Evolutionary conservation across 2,113 vertebrate species (phyloP), one percentile per base, ranked within the genome.

Genomic region (Myotis lucifugus): DNA sequence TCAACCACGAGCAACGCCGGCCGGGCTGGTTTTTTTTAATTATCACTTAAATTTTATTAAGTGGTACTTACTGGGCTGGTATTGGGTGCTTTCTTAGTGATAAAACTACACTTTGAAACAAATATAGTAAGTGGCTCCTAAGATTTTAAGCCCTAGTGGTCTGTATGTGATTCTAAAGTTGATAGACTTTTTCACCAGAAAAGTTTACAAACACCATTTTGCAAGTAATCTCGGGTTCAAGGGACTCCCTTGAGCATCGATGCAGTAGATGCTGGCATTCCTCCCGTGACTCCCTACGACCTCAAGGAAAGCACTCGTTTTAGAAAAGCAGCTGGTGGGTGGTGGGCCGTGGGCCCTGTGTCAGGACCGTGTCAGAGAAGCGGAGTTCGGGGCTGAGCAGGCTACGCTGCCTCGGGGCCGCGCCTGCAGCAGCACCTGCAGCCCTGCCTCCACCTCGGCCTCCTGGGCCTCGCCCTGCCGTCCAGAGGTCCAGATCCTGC

Each of bases 381-480:
- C 3, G 5, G 56, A 1, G 23, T 2, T 8, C 2, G 4, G 32
- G 21, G 1, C 15, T 0, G 4, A 25, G 15, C 19, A 9, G 40
- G 40, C 59, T 4, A 1, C 9, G 1, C 73, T 13, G 25, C 70
- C 69, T 37, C 3, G 3, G 11, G 11, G 6, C 8, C n/a, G 42
- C 3, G 5, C 2, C 1, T 25, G 61, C 18, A 32, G 23, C 37
- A 2, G 34, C 8, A 0, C 23, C 37, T 25, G 11, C 3, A 42
- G 18, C 17, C 0, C 5, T 21, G 29, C 70, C 54, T 32, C 84
- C 15, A 1, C 52, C 3, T 32, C 14, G 4, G 12, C 19, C 32
- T 4, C 12, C 6, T 6, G 25, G 29, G 2, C 10, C 17, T 25
- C 42, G 56, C 2, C 25, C 18, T 59, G 1, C 17, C 27, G 56